Evolutionary conservation across 2,888 invertebrate species (phyloP).

Genomic region (Drosophila neonasuta): DNA sequence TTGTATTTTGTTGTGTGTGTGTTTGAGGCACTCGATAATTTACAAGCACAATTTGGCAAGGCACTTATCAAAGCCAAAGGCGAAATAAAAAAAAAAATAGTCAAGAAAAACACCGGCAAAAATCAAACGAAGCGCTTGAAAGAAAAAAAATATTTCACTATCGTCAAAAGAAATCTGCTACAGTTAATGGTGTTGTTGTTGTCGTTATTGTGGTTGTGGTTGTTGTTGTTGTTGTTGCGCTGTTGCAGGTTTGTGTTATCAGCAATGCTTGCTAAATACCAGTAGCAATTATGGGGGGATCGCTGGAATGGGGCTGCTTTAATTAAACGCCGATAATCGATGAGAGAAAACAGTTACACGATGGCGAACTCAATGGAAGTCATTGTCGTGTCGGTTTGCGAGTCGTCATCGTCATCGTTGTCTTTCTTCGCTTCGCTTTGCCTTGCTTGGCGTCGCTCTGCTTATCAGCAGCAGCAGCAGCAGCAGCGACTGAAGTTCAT

Average conservation of each 20-base stretch:
- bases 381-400: too few species aligned
- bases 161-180: constrained; percentile 68
- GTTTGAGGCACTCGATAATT: constrained; percentile 57
- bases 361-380: constrained; percentile 41
- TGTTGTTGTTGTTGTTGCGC: constrained; percentile 21
- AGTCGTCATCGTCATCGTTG: constrained; percentile 1
- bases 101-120: constrained; percentile 51
- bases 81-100: constrained; percentile 20
- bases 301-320: constrained; percentile 45
- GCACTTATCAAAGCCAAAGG: constrained; percentile 53
- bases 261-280: constrained; percentile 71
- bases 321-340: constrained; percentile 73
- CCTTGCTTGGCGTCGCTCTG: constrained; percentile 5
- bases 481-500: constrained; percentile 23
- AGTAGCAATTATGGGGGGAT: constrained; percentile 64
- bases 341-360: constrained; percentile 69
- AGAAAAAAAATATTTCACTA: constrained; percentile 53
- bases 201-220: constrained; percentile 17
- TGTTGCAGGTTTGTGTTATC: constrained; percentile 45
- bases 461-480: constrained; percentile 12
- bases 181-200: constrained; percentile 33
- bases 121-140: constrained; percentile 60
- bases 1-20: not conserved
- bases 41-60: constrained; percentile 69
- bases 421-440: constrained; percentile 21